Conservation (phyloP, 2,797 vertebrate species). For the Tapirus indicus region DNA sequence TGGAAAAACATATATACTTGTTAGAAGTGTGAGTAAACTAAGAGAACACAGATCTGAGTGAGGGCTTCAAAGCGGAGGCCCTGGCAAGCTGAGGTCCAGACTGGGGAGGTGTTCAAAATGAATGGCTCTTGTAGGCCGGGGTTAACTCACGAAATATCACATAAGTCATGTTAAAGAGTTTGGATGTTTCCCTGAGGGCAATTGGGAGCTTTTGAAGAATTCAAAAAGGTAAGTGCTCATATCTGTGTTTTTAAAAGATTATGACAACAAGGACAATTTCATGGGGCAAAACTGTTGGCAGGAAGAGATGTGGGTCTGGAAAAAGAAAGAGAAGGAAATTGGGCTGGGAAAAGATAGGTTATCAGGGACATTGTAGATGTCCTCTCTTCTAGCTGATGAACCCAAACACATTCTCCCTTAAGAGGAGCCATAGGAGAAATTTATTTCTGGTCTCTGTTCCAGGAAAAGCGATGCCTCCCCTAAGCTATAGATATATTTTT, state of each 20-base stretch:
- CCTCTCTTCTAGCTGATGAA: background rate
- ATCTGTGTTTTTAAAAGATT: background rate
- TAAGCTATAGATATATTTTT: background rate
- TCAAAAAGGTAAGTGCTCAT: background rate
- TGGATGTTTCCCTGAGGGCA: background rate
- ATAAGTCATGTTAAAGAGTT: background rate
- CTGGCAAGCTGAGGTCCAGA: background rate
- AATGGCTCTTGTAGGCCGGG: background rate
- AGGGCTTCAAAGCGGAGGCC: background rate
- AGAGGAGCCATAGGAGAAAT: background rate
- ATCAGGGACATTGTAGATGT: accelerated
- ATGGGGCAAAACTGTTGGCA: background rate
- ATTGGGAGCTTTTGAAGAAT: background rate
- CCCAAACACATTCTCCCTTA: background rate
- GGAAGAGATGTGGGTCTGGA: background rate
- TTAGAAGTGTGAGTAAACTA: background rate
- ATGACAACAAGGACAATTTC: background rate
- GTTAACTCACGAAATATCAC: background rate
- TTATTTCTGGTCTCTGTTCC: background rate
- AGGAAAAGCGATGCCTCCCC: background rate
- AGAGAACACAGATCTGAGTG: background rate
- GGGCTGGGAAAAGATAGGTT: background rate
- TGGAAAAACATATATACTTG: background rate
- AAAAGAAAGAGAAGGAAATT: background rate
- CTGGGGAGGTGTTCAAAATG: accelerated